These are phyloP conservation scores for Rostratula benghalensis DNA, from an alignment of 2,113 vertebrate genomes.

Conservation along the genomic window DNA sequence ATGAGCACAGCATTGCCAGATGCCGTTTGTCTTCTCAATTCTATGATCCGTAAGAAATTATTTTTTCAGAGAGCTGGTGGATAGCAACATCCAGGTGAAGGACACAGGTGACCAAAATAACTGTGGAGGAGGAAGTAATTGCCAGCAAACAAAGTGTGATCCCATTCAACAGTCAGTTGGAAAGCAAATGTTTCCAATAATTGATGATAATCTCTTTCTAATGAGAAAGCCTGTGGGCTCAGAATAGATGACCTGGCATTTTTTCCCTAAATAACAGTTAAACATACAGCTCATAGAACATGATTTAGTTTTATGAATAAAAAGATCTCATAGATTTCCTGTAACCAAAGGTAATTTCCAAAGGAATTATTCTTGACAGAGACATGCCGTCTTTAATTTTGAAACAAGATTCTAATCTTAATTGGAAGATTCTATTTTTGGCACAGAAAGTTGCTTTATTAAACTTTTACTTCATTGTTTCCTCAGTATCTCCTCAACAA, in stretches of 20 bases:
- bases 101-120: background rate
- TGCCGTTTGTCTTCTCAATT: background rate
- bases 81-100: background rate
- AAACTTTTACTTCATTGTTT: background rate
- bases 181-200: background rate
- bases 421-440: conserved; percentile 3
- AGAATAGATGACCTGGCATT: background rate
- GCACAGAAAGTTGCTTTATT: background rate
- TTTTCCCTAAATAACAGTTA: conserved; percentile 19
- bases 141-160: background rate
- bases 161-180: background rate
- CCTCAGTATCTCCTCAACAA: background rate
- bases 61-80: background rate
- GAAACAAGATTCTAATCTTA: conserved; percentile 15
- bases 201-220: conserved; percentile 43
- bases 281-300: background rate
- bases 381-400: background rate
- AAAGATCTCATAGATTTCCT: conserved; percentile 5
- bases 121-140: background rate
- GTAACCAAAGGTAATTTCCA: conserved; percentile 20
- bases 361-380: background rate
- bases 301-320: conserved; percentile 10
- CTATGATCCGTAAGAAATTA: background rate
- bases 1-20: background rate
- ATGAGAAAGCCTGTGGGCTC: background rate